Conservation (phyloP, 2,888 invertebrate genomes). For the Dromius quadrimaculatus region DNA sequence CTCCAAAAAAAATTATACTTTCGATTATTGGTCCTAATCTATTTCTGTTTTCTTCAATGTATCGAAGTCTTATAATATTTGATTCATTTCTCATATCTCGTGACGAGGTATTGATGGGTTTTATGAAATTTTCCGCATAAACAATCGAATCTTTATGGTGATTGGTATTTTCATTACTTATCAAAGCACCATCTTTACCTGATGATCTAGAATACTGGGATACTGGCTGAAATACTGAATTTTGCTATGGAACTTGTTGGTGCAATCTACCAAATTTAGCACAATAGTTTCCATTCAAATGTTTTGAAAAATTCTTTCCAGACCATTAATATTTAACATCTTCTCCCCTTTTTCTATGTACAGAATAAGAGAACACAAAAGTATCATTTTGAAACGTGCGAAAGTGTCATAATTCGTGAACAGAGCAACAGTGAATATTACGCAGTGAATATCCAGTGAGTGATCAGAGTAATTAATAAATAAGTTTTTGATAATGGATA, state of each 20-base stretch:
- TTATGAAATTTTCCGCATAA: background rate
- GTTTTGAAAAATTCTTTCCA: slow-evolving; percentile 28
- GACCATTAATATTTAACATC: slow-evolving; percentile 35
- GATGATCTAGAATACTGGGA: slow-evolving; percentile 17
- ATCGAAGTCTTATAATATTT: slow-evolving; percentile 17
- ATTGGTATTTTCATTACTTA: background rate
- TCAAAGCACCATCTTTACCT: background rate
- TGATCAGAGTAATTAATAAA: too few relatives aligned
- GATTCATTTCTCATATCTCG: slow-evolving; percentile 46
- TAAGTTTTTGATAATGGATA: too few relatives aligned
- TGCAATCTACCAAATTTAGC: slow-evolving; percentile 27
- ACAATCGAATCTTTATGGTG: background rate
- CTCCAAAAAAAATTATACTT: slow-evolving; percentile 50
- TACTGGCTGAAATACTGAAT: background rate
- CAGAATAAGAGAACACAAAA: slow-evolving; percentile 18
- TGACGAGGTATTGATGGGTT: background rate
- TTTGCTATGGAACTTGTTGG: background rate
- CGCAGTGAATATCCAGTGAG: too few relatives aligned
- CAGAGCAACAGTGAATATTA: too few relatives aligned
- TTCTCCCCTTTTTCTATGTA: slow-evolving; percentile 30
- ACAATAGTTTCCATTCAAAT: slow-evolving; percentile 28
- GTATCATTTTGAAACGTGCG: too few relatives aligned
- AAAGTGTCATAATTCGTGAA: too few relatives aligned
- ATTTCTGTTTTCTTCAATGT: slow-evolving; percentile 52
- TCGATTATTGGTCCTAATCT: slow-evolving; percentile 14